Percentiles rank a stretch among this genome's conserved stretches.
Conservation (phyloP, 2,113 vertebrate genomes). For the Gila orcuttii region DNA sequence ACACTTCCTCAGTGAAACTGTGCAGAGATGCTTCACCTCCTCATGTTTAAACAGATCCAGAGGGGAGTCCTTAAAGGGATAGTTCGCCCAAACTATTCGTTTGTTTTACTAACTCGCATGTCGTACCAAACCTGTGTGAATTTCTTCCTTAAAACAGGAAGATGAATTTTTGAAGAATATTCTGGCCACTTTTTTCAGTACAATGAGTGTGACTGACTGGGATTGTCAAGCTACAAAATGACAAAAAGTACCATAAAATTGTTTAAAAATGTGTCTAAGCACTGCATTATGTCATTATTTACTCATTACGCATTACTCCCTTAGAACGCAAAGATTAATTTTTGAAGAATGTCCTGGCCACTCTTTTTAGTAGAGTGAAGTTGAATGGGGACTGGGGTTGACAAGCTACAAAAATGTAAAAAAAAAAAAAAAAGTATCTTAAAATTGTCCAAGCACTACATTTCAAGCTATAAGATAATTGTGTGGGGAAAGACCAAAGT, state of each 20-base stretch:
- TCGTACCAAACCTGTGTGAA: neutral
- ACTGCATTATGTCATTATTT: neutral
- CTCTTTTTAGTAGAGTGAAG: neutral
- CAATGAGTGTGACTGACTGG: neutral
- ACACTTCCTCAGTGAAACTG: conserved; percentile 42
- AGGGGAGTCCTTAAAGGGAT: conserved; percentile 4
- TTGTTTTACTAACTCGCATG: neutral
- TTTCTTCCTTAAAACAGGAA: neutral
- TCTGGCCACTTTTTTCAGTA: neutral
- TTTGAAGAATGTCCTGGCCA: neutral
- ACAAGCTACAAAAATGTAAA: neutral
- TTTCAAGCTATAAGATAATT: neutral
- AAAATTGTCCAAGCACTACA: neutral
- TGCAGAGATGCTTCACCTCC: conserved; percentile 29
- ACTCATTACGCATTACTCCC: neutral
- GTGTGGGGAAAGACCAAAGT: neutral
- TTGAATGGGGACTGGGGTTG: neutral
- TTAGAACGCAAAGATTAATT: neutral
- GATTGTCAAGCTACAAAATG: neutral
- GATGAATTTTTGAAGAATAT: neutral
- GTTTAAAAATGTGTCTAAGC: neutral
- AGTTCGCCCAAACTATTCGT: neutral
- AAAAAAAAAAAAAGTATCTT: neutral
- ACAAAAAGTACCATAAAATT: neutral
- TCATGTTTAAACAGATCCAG: conserved; percentile 29